Conservation (phyloP, 2,113 vertebrate genomes). For the Trematocara zebra region DNA sequence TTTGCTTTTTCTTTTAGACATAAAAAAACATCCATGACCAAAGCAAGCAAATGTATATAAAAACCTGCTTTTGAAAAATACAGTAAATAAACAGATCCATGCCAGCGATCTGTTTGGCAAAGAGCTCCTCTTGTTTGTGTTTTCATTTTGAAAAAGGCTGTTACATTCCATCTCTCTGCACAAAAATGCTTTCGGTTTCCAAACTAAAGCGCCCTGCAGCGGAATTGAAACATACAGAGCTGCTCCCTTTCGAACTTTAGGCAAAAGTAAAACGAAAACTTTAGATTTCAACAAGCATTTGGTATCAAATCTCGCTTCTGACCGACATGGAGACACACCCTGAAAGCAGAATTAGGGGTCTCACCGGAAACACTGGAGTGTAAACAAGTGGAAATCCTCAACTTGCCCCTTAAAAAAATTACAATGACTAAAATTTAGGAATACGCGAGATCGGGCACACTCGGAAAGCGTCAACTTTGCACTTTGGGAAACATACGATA, state of each 20-base stretch:
- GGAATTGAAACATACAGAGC: neutral
- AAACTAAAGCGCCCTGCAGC: neutral
- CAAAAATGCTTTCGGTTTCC: neutral
- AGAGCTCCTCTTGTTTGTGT: neutral
- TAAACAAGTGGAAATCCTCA: neutral
- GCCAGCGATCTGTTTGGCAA: neutral
- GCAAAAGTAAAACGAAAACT: neutral
- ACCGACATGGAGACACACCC: neutral
- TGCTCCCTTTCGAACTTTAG: neutral
- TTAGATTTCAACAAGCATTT: neutral
- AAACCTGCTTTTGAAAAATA: neutral
- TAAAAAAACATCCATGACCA: rapidly evolving
- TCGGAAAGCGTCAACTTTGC: neutral
- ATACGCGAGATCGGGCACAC: neutral
- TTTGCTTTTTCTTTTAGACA: neutral
- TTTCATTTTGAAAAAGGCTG: neutral
- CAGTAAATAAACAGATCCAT: neutral
- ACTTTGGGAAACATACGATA: neutral
- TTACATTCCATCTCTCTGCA: neutral
- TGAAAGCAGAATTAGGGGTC: neutral
- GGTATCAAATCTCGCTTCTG: neutral
- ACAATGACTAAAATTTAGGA: neutral
- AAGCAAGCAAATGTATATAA: neutral
- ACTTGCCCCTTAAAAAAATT: neutral
- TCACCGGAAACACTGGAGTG: neutral